phyloP scores from a whole-genome alignment of 2,797 vertebrate genomes.

The Spatula clypeata region DNA sequence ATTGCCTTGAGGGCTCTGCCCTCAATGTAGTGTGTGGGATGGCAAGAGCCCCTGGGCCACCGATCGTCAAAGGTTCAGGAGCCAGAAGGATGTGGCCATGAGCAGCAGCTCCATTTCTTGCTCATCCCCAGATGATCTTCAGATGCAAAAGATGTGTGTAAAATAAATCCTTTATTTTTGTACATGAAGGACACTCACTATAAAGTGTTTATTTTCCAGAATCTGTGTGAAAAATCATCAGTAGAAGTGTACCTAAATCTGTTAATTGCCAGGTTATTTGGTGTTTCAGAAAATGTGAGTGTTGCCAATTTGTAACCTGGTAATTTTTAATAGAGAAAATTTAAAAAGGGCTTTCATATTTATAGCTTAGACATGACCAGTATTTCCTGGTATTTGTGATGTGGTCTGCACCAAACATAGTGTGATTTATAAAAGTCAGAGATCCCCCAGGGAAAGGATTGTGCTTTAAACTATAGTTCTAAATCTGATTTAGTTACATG shows the following conservation, averaged over 20 bases:
- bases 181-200: neutral
- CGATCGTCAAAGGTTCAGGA: neutral
- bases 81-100: fast-evolving
- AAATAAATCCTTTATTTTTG: conserved; percentile 60
- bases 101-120: fast-evolving
- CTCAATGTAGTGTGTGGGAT: neutral
- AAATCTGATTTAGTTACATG: conserved; percentile 65
- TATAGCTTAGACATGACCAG: conserved; percentile 51
- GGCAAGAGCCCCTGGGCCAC: neutral
- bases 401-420: conserved; percentile 39
- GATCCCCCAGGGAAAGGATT: conserved; percentile 67
- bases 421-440: conserved; percentile 66
- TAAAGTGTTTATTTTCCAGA: conserved; percentile 37
- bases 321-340: conserved; percentile 68
- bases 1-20: neutral
- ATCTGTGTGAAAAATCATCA: conserved; percentile 34
- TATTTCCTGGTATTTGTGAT: conserved; percentile 61
- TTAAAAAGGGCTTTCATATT: conserved; percentile 74
- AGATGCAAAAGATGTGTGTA: neutral
- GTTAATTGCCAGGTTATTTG: neutral
- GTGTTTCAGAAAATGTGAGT: conserved; percentile 22
- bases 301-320: conserved; percentile 63
- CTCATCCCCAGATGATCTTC: neutral
- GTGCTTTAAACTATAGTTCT: conserved; percentile 73
- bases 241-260: conserved; percentile 1